Conservation (phyloP, 2,888 invertebrate species). For the Laspeyria flexula region DNA sequence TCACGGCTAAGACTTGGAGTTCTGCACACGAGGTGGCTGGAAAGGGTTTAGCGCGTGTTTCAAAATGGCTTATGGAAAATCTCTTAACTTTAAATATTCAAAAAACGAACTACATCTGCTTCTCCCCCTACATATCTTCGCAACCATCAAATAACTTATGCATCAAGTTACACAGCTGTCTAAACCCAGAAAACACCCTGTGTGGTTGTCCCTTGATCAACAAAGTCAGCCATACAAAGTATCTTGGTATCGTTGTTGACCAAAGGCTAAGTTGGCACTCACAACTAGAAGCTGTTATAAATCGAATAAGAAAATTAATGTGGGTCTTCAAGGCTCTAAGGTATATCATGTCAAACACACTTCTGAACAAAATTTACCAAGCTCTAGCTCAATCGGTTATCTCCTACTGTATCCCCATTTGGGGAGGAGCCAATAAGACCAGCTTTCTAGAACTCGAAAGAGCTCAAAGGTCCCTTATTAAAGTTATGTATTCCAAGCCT, state of each 20-base stretch:
- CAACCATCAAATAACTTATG: not conserved
- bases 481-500: slow-evolving; percentile 1
- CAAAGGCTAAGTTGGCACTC: not conserved
- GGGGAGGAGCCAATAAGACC: slow-evolving; percentile 1
- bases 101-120: slow-evolving; percentile 4
- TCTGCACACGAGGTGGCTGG: not conserved
- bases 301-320: not conserved
- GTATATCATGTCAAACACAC: not conserved
- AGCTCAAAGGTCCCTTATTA: not conserved
- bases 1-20: not conserved
- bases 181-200: too few relatives aligned
- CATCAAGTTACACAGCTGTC: too few relatives aligned
- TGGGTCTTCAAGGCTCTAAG: not conserved
- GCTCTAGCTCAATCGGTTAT: not conserved
- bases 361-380: not conserved
- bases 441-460: not conserved
- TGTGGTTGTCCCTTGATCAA: too few relatives aligned
- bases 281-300: too few relatives aligned
- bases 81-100: not conserved
- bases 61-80: slow-evolving; percentile 1
- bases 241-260: not conserved
- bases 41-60: not conserved
- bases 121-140: not conserved
- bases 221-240: not conserved
- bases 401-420: not conserved